phyloP scores from a whole-genome alignment of 2,113 vertebrate species.

The Nesogale talazaci region DNA sequence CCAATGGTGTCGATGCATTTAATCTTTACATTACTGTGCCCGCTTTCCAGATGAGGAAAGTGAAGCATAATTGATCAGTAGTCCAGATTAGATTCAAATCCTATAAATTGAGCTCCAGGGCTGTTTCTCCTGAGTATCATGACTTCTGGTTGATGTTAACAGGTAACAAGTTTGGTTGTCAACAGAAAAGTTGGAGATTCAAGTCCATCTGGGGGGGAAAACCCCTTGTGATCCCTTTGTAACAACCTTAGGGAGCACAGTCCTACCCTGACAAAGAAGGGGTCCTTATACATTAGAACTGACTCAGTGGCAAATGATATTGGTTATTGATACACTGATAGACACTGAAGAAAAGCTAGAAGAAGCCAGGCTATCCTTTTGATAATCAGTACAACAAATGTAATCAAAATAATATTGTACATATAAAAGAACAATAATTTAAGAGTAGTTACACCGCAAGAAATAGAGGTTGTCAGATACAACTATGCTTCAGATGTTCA shows the following conservation, averaged over 20 bases:
- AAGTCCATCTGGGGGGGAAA: no score
- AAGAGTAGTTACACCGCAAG: background rate
- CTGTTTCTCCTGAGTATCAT: background rate
- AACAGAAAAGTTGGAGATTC: background rate
- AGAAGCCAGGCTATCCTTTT: background rate
- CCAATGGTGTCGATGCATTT: background rate
- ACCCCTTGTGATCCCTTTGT: no score
- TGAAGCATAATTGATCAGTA: background rate
- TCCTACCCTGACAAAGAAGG: no score
- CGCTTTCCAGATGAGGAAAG: slow-evolving; percentile 25
- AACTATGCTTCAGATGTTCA: no score
- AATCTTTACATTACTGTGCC: background rate
- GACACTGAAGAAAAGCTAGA: background rate
- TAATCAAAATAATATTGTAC: background rate
- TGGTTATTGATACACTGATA: background rate
- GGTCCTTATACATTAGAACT: background rate
- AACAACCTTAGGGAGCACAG: no score
- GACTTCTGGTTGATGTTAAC: background rate
- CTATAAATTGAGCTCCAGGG: background rate
- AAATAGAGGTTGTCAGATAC: no score
- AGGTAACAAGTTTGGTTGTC: background rate
- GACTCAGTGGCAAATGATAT: background rate
- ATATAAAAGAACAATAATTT: background rate
- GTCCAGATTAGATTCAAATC: background rate
- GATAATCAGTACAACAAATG: background rate